Conservation (phyloP, 2,888 invertebrate genomes). For the Leptinotarsa haldemani region DNA sequence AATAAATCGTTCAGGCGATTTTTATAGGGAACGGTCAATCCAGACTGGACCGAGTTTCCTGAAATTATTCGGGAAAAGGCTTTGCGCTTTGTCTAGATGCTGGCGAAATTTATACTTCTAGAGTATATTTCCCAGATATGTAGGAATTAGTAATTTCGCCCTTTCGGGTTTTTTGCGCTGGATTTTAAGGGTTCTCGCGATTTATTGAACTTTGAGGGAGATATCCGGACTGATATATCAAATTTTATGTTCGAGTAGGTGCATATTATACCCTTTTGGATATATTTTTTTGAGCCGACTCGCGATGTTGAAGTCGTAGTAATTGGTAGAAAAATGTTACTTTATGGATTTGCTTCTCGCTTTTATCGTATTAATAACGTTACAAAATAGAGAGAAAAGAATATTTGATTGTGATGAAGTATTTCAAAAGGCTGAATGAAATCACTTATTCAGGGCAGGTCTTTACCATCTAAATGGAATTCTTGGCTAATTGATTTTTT, state of each 20-base stretch:
- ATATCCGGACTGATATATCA: constrained; percentile 38
- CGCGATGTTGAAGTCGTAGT: constrained; percentile 28
- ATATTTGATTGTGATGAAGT: not conserved
- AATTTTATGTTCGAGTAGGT: constrained; percentile 44
- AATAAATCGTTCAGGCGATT: constrained; percentile 34
- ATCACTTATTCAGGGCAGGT: constrained; percentile 12
- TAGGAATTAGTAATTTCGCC: constrained; percentile 54
- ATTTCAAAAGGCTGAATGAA: not conserved
- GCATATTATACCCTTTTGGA: constrained; percentile 37
- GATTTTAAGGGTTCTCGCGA: constrained; percentile 49
- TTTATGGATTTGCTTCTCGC: not conserved
- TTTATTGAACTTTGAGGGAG: constrained; percentile 51
- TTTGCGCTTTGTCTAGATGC: constrained; percentile 33
- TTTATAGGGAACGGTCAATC: constrained; percentile 33
- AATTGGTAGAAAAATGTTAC: constrained; percentile 32
- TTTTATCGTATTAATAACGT: not conserved
- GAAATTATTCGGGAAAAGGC: constrained; percentile 22
- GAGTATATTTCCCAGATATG: constrained; percentile 42
- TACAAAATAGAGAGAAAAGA: not conserved
- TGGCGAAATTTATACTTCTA: constrained; percentile 36
- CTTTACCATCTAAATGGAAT: constrained; percentile 53
- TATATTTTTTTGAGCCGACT: constrained; percentile 31
- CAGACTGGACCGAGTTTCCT: constrained; percentile 18
- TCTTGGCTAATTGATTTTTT: constrained; percentile 53
- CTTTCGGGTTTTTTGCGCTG: constrained; percentile 51